Evolutionary conservation across 2,888 invertebrate genomes (phyloP).

Genomic region (Alentia gelatinosa): DNA sequence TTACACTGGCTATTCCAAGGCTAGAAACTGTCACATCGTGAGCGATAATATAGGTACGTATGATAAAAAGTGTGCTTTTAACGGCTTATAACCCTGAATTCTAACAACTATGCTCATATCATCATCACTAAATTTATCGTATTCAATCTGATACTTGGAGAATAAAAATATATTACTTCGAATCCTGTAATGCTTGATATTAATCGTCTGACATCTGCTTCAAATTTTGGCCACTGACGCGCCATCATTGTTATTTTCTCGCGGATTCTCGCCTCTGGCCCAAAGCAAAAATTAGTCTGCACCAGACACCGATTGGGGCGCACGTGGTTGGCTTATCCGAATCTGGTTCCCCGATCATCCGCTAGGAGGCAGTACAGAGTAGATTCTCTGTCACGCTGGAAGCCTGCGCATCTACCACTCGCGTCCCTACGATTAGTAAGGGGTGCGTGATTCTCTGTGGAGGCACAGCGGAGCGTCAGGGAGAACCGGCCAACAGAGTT

Average conservation of each 20-base stretch:
- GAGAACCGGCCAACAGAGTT: too few species aligned
- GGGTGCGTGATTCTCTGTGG: too few species aligned
- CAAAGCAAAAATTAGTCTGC: slow-evolving; percentile 30
- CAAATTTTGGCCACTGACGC: slow-evolving; percentile 50
- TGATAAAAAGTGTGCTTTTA: neutral
- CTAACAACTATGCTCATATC: neutral
- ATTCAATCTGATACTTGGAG: neutral
- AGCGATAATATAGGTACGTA: neutral
- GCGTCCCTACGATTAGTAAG: too few species aligned
- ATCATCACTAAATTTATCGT: neutral
- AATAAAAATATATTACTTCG: slow-evolving; percentile 10
- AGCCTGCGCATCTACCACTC: too few species aligned
- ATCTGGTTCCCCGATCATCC: too few species aligned
- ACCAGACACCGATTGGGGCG: too few species aligned
- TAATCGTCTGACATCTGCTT: slow-evolving; percentile 54
- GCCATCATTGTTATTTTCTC: slow-evolving; percentile 55
- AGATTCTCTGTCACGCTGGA: too few species aligned
- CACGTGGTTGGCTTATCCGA: too few species aligned
- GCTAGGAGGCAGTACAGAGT: too few species aligned
- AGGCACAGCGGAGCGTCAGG: too few species aligned
- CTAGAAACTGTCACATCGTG: neutral
- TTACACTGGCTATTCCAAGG: too few species aligned
- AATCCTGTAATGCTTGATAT: slow-evolving; percentile 54
- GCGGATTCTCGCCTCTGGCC: neutral
- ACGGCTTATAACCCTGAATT: neutral